Evolutionary conservation across 53 echinoderm and acorn worm species (phyloP), one percentile per base, ranked within the genome.

Genomic region (Luidia sarsii): DNA sequence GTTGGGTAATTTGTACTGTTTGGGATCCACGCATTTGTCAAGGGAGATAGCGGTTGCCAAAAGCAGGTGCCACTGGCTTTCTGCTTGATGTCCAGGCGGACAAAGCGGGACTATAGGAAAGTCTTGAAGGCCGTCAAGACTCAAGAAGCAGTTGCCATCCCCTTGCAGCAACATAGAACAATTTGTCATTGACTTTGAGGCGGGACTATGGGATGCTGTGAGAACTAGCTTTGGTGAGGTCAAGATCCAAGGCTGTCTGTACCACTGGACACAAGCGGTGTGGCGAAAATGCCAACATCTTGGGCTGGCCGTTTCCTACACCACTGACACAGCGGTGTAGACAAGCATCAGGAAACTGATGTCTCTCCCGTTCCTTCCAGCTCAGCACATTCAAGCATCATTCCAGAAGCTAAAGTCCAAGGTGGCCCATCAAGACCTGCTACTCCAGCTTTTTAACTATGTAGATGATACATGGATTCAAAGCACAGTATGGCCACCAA

Each of bases 61-160:
- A 85, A 85, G 63, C 85, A 85, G 77, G 54, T 85, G 1, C 66
- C 75, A 3, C 29, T 85, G 23, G 57, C 57, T n/a, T 64, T 64
- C 46, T 79, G 49, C 30, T 62, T 60, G 61, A 73, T 84, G 84
- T 84, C 85, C 30, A 8, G 85, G 1, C 60, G 38, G 32, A 60
- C 50, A 16, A 64, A 48, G 64, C 16, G 31, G 48, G 86, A 85
- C 46, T 85, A 85, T 33, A 35, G 16, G 16, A 46, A 45, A 2
- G 86, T 85, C 19, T 29, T 85, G 10, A 20, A 27, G 25, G 86
- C 67, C 0, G 41, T 79, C 2, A 35, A n/a, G n/a, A n/a, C n/a
- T n/a, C n/a, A n/a, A 27, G 50, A 32, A 62, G 31, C 14, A 28
- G 10, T 23, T 73, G 33, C 71, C 65, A 8, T 43, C 45, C n/a